Evolutionary conservation across 1,140 invertebrate species (phyloP).

Genomic region (Zelostemma sp.): DNA sequence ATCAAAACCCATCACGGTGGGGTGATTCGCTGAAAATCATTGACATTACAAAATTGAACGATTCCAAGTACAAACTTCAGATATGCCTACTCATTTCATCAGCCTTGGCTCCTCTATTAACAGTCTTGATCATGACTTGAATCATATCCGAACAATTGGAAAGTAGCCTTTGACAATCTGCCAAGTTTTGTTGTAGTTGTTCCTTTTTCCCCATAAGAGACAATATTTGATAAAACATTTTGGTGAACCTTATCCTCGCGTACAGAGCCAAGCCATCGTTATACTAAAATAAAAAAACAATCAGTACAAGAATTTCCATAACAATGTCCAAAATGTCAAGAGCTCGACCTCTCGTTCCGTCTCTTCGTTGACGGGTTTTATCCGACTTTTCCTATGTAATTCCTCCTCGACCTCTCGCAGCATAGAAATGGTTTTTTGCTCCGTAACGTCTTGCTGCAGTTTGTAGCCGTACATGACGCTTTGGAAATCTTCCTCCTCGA

Average conservation of each 20-base stretch:
- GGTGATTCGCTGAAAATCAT: slow-evolving; percentile 64
- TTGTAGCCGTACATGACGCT: slow-evolving; percentile 93
- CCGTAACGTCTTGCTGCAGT: slow-evolving; percentile 85
- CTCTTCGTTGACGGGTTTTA: slow-evolving; percentile 70
- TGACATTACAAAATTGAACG: slow-evolving; percentile 6
- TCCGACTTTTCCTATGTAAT: slow-evolving; percentile 80
- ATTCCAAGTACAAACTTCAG: neutral
- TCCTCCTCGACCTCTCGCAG: slow-evolving; percentile 95
- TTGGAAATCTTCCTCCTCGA: slow-evolving; percentile 97
- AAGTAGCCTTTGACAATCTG: slow-evolving; percentile 77
- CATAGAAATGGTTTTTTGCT: slow-evolving; percentile 84
- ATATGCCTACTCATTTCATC: slow-evolving; percentile 75
- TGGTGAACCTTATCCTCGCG: slow-evolving; percentile 86
- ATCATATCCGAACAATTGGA: slow-evolving; percentile 83
- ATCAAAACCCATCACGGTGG: slow-evolving; percentile 87
- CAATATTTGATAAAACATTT: slow-evolving; percentile 87
- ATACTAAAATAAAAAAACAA: slow-evolving; percentile 60
- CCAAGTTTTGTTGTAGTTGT: slow-evolving; percentile 71
- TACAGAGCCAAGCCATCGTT: slow-evolving; percentile 79
- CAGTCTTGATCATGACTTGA: slow-evolving; percentile 83
- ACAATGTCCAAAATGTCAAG: slow-evolving; percentile 3
- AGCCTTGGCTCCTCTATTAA: slow-evolving; percentile 81
- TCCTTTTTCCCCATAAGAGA: slow-evolving; percentile 76
- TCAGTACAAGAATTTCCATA: slow-evolving; percentile 4
- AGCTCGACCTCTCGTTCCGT: slow-evolving; percentile 60